Evolutionary conservation across 2,797 vertebrate species (phyloP), one percentile per base, ranked within the genome.

Genomic region (Apogon hyalosoma): DNA sequence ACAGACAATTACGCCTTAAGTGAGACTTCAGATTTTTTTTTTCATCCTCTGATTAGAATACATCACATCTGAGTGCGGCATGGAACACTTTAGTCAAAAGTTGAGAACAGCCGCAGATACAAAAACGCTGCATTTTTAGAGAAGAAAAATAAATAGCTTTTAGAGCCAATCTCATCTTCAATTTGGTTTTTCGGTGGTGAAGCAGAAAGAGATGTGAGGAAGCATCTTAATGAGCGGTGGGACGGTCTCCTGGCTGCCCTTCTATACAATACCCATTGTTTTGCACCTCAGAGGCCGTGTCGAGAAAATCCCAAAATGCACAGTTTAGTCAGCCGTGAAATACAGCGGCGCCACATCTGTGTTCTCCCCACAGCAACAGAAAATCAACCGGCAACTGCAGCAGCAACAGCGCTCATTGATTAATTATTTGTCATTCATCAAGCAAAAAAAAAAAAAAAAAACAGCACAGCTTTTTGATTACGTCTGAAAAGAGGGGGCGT

Each of bases 181-280:
- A 56, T 88, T 79, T 60, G 60, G 2, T 33, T 75, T 79, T 55
- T 77, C 13, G 46, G 33, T 13, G 41, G 42, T 65, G 63, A 73
- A 75, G 64, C 53, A 66, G 69, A 77, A 55, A 71, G 56, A 69
- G 62, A 77, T 60, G 52, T 11, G 7, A 74, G 50, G 61, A 56
- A 61, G 79, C 63, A 58, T 83, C 21, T 54, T 70, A 83, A 90
- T 85, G 64, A 85, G 79, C 74, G 46, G 47, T 63, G 56, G 42
- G 68, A 36, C 42, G 9, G 51, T 61, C 57, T 80, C 47, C 43
- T 74, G 52, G 41, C 55, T 63, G 59, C 50, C n/a, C 33, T 15
- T 70, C 51, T 40, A 28, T 63, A 77, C 56, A 78, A 63, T 48
- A 33, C 18, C 61, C 43, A 76, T 74, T 88, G 85, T 90, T 86